Conservation (phyloP, 92 coral and sea anemone genomes). For the Anthopleura xanthogrammica region DNA sequence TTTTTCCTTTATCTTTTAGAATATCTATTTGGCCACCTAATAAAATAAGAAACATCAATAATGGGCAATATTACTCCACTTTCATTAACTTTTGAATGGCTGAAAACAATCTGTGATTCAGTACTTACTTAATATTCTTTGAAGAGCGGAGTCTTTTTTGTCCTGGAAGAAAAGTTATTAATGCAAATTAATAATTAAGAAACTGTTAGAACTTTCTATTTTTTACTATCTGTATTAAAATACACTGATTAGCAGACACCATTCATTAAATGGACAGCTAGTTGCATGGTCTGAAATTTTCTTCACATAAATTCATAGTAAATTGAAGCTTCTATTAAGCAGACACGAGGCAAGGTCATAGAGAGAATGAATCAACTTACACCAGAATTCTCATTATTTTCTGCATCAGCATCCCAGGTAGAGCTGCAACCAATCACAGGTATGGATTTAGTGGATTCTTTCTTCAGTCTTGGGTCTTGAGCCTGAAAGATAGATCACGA, state of each 20-base stretch:
- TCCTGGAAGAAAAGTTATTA: slow-evolving; percentile 36
- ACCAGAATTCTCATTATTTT: slow-evolving; percentile 34
- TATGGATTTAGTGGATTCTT: slow-evolving; percentile 63
- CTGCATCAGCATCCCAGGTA: slow-evolving; percentile 45
- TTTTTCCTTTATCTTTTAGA: slow-evolving; percentile 49
- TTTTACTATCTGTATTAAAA: too few species aligned
- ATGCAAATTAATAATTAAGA: too few species aligned
- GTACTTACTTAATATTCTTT: slow-evolving; percentile 67
- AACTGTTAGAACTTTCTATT: too few species aligned
- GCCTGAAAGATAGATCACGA: slow-evolving; percentile 45
- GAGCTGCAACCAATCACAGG: slow-evolving; percentile 73
- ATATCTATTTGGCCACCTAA: slow-evolving; percentile 76
- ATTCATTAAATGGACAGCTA: background rate
- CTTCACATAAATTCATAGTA: too few species aligned
- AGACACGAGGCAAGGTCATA: too few species aligned
- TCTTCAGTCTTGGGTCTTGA: slow-evolving; percentile 72
- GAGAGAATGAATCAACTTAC: slow-evolving; percentile 25
- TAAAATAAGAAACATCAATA: background rate
- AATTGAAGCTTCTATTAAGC: too few species aligned
- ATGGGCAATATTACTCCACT: background rate
- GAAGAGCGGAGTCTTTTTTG: slow-evolving; percentile 70
- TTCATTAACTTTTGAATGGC: too few species aligned
- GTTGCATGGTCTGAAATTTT: too few species aligned
- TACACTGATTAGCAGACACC: background rate
- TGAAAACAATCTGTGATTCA: too few species aligned